phyloP scores from a whole-genome alignment of 1,140 invertebrate species.

The Anoplolepis gracilipes region DNA sequence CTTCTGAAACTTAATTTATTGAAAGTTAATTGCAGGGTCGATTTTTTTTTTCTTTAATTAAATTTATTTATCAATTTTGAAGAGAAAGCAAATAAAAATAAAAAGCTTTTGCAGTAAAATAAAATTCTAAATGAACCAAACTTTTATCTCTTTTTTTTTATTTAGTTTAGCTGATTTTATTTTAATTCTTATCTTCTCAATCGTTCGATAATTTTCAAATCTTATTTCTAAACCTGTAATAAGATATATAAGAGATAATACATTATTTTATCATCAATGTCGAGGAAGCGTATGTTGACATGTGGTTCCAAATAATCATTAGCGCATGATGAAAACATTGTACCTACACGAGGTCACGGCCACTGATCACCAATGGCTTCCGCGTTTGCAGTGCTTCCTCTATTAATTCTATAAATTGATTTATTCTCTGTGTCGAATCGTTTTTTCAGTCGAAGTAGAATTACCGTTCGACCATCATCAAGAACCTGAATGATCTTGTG shows the following conservation, averaged over 20 bases:
- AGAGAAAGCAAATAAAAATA: not conserved
- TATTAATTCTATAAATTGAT: conserved; percentile 69
- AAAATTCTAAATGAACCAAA: not conserved
- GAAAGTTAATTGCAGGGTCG: not conserved
- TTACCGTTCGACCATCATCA: not conserved
- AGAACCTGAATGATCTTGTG: not conserved
- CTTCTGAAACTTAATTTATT: not conserved
- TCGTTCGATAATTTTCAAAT: not conserved
- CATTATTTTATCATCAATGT: not conserved
- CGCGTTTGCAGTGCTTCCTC: conserved; percentile 72
- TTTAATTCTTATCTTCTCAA: not conserved
- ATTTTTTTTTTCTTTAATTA: not conserved
- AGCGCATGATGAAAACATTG: conserved; percentile 5
- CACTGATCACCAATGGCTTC: conserved; percentile 71
- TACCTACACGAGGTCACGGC: conserved; percentile 59
- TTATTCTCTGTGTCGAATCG: not conserved
- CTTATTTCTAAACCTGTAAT: not conserved
- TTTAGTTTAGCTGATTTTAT: not conserved
- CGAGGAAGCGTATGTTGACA: not conserved
- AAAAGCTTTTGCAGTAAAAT: not conserved
- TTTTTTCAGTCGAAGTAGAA: not conserved
- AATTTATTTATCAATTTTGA: not conserved
- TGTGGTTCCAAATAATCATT: not conserved
- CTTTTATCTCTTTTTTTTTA: not conserved
- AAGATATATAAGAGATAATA: not conserved